A percentile compares a stretch with the other conserved stretches of the same genome.
These are phyloP conservation scores for Latrodectus geometricus DNA, from an alignment of 1,140 invertebrate genomes.

Conservation along the genomic window DNA sequence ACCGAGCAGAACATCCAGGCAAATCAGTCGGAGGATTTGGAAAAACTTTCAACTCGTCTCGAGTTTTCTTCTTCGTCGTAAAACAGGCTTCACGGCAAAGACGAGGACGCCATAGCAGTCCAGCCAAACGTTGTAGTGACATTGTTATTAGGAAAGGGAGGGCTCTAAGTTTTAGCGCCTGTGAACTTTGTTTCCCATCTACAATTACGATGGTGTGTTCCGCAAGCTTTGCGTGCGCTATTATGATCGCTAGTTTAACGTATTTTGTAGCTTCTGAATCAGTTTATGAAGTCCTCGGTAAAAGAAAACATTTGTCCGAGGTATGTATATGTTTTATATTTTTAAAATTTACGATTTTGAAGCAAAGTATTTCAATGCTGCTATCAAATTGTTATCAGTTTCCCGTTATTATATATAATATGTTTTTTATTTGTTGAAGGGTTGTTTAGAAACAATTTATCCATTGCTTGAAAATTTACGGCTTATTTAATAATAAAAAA, in stretches of 20 bases:
- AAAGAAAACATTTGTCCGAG: constrained; percentile 32
- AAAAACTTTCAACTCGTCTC: background rate
- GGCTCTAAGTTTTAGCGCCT: constrained; percentile 29
- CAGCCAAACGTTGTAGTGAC: constrained; percentile 38
- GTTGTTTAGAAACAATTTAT: too few relatives aligned
- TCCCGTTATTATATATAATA: too few relatives aligned
- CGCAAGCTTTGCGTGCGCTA: constrained; percentile 24
- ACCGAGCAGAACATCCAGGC: background rate
- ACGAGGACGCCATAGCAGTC: constrained; percentile 48
- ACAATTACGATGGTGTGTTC: constrained; percentile 20
- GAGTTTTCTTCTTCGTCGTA: constrained; percentile 1
- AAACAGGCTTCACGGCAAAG: constrained; percentile 18
- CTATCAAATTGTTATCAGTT: constrained; percentile 54
- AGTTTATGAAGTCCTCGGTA: constrained; percentile 42
- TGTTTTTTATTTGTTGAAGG: too few relatives aligned
- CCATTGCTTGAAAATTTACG: too few relatives aligned
- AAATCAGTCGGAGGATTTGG: background rate
- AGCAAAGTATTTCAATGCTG: background rate
- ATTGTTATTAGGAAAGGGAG: constrained; percentile 48
- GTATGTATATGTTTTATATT: constrained; percentile 28
- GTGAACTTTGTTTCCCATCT: constrained; percentile 38
- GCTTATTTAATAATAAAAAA: too few relatives aligned
- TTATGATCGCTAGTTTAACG: constrained; percentile 23
- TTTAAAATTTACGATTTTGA: constrained; percentile 2
- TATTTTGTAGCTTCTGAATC: constrained; percentile 27